A percentile compares a stretch with the other conserved stretches of the same genome.
Evolutionary conservation across 2,888 invertebrate species (phyloP).

Genomic region (Piscicola geometra): DNA sequence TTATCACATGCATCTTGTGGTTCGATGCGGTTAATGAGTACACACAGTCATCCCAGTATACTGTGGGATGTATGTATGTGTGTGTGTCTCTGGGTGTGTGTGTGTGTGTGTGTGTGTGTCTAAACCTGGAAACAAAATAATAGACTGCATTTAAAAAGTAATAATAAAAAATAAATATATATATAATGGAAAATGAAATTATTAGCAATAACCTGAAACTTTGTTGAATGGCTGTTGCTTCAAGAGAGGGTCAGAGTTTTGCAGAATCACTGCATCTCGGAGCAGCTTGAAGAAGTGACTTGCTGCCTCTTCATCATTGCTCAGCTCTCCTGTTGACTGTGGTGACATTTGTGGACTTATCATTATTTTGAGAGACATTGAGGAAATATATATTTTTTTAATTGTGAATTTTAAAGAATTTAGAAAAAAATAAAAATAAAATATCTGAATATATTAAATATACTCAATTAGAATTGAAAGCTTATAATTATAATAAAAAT

Average conservation of each 20-base stretch:
- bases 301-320: constrained; percentile 31
- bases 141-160: not conserved
- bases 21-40: constrained; percentile 32
- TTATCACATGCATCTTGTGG: constrained; percentile 32
- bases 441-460: too few species aligned
- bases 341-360: not conserved
- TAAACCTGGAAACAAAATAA: not conserved
- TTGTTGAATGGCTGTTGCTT: constrained; percentile 30
- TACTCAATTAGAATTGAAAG: too few species aligned
- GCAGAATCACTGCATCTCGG: constrained; percentile 7
- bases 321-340: constrained; percentile 34
- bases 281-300: constrained; percentile 25
- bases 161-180: not conserved
- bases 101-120: not conserved
- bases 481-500: too few species aligned
- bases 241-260: constrained; percentile 13
- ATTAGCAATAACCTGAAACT: constrained; percentile 23
- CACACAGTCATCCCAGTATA: constrained; percentile 31
- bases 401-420: too few species aligned
- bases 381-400: too few species aligned
- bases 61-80: not conserved
- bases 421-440: too few species aligned
- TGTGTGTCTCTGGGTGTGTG: too few species aligned
- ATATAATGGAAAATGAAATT: too few species aligned
- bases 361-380: too few species aligned